These are phyloP conservation scores for Urocyon cinereoargenteus DNA, from an alignment of 2,797 vertebrate species.

Conservation along the genomic window DNA sequence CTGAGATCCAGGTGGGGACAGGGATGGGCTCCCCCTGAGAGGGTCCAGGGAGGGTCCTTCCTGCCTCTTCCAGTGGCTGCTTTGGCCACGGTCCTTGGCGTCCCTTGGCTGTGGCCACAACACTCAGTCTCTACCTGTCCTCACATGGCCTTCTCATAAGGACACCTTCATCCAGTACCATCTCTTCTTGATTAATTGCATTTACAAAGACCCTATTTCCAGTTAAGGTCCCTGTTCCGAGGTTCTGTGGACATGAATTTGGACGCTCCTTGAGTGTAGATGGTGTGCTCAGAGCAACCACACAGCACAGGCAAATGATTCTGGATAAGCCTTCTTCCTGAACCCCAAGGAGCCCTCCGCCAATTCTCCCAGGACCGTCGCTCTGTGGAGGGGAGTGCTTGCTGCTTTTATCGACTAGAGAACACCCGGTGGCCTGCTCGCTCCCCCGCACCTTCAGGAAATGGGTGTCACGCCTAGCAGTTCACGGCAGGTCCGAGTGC, in stretches of 20 bases:
- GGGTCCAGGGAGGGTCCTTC: neutral
- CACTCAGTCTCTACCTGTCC: neutral
- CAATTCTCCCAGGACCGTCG: neutral
- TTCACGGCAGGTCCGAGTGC: no score
- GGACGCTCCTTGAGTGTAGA: neutral
- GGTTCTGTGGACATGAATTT: neutral
- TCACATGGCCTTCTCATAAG: neutral
- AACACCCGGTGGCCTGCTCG: no score
- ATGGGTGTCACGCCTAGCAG: neutral
- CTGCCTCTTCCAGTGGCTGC: neutral
- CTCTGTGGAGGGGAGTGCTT: neutral
- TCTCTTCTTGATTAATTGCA: neutral
- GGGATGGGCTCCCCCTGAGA: no score
- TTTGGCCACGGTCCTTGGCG: neutral
- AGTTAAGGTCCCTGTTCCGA: no score
- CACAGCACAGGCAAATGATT: neutral
- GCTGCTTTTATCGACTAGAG: neutral
- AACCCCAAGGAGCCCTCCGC: rapidly evolving
- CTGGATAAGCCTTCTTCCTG: neutral
- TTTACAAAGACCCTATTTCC: neutral
- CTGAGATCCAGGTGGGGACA: neutral
- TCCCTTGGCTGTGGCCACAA: neutral
- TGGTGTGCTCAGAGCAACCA: neutral
- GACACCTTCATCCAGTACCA: neutral
- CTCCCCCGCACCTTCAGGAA: neutral